Evolutionary conservation across 2,888 invertebrate genomes (phyloP).

Genomic region (Gari tellinella): DNA sequence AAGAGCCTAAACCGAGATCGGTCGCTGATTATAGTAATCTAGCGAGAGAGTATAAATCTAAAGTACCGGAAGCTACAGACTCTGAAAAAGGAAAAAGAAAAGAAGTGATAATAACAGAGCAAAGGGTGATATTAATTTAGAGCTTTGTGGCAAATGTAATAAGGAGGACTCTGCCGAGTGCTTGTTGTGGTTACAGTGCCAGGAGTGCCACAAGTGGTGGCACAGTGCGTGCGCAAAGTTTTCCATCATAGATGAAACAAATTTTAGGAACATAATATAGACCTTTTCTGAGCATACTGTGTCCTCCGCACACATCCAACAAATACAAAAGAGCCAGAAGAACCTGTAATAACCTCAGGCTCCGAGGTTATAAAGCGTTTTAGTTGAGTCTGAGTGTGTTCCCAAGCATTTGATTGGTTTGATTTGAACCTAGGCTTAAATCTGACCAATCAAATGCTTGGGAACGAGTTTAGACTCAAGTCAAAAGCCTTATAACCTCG

Average conservation of each 20-base stretch:
- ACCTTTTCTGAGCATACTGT: conserved; percentile 4
- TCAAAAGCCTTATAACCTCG: too few relatives aligned
- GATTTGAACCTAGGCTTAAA: too few relatives aligned
- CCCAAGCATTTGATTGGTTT: too few relatives aligned
- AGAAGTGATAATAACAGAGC: background rate
- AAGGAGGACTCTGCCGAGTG: background rate
- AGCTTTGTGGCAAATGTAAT: conserved; percentile 4
- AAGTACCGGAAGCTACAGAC: background rate
- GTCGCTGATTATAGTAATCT: conserved; percentile 2
- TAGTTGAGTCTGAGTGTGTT: too few relatives aligned
- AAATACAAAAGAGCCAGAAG: background rate
- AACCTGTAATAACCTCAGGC: too few relatives aligned
- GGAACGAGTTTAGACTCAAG: too few relatives aligned
- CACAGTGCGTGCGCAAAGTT: background rate
- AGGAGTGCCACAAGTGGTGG: conserved; percentile 3
- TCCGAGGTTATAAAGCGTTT: too few relatives aligned
- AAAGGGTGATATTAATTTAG: background rate
- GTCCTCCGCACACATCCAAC: background rate
- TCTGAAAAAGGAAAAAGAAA: background rate
- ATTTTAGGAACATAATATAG: conserved; percentile 1
- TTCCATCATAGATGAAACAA: background rate
- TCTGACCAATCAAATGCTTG: too few relatives aligned
- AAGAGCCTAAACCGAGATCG: background rate
- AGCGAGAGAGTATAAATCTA: background rate
- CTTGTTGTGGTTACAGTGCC: background rate